Percentiles rank a stretch among this genome's conserved stretches.
Conservation (phyloP, 1,140 invertebrate genomes). For the Drosophila lacteicornis region DNA sequence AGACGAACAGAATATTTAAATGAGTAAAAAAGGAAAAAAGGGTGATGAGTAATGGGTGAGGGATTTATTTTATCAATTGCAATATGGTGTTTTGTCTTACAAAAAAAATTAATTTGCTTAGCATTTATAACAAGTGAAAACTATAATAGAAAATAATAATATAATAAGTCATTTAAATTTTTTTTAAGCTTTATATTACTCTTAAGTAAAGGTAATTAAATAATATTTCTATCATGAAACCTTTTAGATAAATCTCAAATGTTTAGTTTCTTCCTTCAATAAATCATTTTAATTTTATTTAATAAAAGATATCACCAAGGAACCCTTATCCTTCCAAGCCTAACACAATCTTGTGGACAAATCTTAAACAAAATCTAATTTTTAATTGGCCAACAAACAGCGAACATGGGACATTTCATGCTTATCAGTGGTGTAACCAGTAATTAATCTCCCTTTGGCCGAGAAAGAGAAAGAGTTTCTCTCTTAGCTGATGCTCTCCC, state of each 20-base stretch:
- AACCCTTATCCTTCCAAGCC: too few species aligned
- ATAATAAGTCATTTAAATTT: too few species aligned
- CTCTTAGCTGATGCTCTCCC: slow-evolving; percentile 48
- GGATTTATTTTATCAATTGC: not conserved
- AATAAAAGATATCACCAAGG: too few species aligned
- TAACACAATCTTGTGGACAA: slow-evolving; percentile 9
- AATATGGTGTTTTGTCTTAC: not conserved
- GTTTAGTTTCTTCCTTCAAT: too few species aligned
- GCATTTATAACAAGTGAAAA: too few species aligned
- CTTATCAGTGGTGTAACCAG: slow-evolving; percentile 42
- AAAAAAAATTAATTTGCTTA: too few species aligned
- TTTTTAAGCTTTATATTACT: too few species aligned
- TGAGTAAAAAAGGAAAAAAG: slow-evolving; percentile 3
- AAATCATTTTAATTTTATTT: too few species aligned
- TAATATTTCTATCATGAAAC: too few species aligned
- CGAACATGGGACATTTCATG: slow-evolving; percentile 39
- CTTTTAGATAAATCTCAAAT: too few species aligned
- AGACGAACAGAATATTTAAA: slow-evolving; percentile 16
- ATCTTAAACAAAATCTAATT: slow-evolving; percentile 48
- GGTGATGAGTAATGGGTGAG: not conserved
- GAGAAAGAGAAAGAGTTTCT: slow-evolving; percentile 1
- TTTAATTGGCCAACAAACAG: slow-evolving; percentile 58
- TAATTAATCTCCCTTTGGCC: slow-evolving; percentile 43
- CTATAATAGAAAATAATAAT: too few species aligned
- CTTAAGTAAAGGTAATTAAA: too few species aligned